Conservation (phyloP, 2,797 vertebrate genomes). For the Gambusia yucatana region DNA sequence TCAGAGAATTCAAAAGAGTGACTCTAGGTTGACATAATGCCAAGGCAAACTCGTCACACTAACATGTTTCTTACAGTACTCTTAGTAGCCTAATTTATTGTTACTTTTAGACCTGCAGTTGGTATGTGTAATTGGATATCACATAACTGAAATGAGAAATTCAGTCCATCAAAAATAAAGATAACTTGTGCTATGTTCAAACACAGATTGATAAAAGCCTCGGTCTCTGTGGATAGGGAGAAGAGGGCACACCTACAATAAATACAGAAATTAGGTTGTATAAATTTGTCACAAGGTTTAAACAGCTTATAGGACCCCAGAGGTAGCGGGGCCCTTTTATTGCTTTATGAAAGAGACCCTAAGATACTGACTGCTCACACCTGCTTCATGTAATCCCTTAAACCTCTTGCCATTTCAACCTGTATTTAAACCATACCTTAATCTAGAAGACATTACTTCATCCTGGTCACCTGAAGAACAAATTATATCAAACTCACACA, state of each 20-base stretch:
- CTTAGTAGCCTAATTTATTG: background rate
- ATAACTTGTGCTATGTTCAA: background rate
- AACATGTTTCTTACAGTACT: background rate
- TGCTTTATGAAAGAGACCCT: background rate
- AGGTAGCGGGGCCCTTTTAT: background rate
- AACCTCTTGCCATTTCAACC: background rate
- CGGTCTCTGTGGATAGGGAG: background rate
- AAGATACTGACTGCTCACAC: background rate
- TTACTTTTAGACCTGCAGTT: background rate
- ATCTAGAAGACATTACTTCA: conserved; percentile 5
- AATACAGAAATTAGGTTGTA: background rate
- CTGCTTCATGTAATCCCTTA: background rate
- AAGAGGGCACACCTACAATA: background rate
- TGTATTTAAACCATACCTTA: background rate
- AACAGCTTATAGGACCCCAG: background rate
- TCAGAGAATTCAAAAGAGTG: background rate
- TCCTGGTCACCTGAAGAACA: conserved; percentile 11
- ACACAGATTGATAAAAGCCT: background rate
- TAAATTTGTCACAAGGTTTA: background rate
- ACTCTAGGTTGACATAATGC: background rate
- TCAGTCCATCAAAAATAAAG: background rate
- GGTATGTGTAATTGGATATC: background rate
- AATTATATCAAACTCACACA: background rate
- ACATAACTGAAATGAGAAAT: background rate
- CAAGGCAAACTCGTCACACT: background rate